These are phyloP conservation scores for Triops cancriformis DNA, from an alignment of 1,140 invertebrate genomes.

Conservation along the genomic window DNA sequence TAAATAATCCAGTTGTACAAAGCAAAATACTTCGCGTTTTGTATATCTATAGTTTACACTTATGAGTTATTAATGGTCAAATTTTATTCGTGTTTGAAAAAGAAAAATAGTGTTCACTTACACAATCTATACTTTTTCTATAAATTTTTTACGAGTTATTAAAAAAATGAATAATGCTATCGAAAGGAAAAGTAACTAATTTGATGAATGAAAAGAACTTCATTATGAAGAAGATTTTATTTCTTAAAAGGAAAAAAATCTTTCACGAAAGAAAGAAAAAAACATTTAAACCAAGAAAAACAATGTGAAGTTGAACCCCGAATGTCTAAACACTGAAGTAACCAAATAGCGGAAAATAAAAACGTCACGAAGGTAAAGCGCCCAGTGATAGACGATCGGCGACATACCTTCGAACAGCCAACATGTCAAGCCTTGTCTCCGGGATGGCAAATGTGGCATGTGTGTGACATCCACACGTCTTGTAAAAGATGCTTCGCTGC, in stretches of 20 bases:
- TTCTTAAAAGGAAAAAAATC: too few species aligned
- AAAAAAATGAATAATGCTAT: too few species aligned
- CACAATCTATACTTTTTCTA: too few species aligned
- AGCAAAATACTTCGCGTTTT: neutral
- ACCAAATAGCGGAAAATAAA: neutral
- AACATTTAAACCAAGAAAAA: neutral
- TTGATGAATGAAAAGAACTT: too few species aligned
- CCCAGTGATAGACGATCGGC: neutral
- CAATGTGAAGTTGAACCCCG: neutral
- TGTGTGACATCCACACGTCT: slow-evolving; percentile 12
- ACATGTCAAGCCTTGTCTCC: neutral
- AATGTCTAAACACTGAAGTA: neutral
- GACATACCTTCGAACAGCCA: neutral
- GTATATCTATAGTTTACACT: too few species aligned
- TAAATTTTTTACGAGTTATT: too few species aligned
- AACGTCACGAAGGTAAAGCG: neutral
- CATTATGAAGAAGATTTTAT: too few species aligned
- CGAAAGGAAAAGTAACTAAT: too few species aligned
- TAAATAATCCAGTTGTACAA: neutral
- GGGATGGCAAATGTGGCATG: slow-evolving; percentile 8
- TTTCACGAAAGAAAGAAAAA: too few species aligned
- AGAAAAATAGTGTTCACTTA: too few species aligned
- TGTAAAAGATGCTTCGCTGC: slow-evolving; percentile 2
- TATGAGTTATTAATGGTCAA: too few species aligned
- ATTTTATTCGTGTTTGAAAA: too few species aligned